Evolutionary conservation across 2,113 vertebrate genomes (phyloP).

Genomic region (Verasper variegatus): DNA sequence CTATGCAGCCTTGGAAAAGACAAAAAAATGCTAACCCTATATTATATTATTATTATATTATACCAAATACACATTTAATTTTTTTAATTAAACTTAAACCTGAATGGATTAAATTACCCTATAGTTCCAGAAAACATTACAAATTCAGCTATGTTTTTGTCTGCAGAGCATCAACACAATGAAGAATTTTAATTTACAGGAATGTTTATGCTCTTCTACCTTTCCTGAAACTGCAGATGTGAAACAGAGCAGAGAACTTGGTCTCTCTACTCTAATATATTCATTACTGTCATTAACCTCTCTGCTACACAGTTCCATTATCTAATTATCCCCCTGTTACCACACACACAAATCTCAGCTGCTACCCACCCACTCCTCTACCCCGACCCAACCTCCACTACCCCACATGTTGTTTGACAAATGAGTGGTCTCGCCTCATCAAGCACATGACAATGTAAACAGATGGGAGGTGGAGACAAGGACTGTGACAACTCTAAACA

Average conservation of each 20-base stretch:
- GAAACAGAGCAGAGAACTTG: constrained; percentile 35
- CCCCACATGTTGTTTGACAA: constrained; percentile 82
- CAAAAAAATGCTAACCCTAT: too few species aligned
- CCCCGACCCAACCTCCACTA: constrained; percentile 46
- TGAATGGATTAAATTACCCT: too few species aligned
- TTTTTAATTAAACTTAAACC: too few species aligned
- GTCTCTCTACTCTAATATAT: constrained; percentile 74
- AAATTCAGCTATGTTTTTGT: too few species aligned
- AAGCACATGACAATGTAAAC: constrained; percentile 81
- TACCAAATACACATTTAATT: too few species aligned
- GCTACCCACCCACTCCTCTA: constrained; percentile 22
- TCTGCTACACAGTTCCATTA: constrained; percentile 68
- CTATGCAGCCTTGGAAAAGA: too few species aligned
- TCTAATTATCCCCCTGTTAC: constrained; percentile 79
- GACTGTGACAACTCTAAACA: constrained; percentile 63
- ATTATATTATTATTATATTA: too few species aligned
- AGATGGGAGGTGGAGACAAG: constrained; percentile 79
- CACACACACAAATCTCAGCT: constrained; percentile 43
- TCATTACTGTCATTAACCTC: constrained; percentile 84
- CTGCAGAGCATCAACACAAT: too few species aligned
- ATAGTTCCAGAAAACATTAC: too few species aligned
- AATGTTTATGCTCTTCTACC: neutral
- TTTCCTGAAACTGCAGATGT: constrained; percentile 25
- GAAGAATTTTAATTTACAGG: too few species aligned
- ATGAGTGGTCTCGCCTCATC: constrained; percentile 82